Base-by-base conservation (phyloP, 1,140 invertebrate genomes). In the Drosophila hydei region DNA sequence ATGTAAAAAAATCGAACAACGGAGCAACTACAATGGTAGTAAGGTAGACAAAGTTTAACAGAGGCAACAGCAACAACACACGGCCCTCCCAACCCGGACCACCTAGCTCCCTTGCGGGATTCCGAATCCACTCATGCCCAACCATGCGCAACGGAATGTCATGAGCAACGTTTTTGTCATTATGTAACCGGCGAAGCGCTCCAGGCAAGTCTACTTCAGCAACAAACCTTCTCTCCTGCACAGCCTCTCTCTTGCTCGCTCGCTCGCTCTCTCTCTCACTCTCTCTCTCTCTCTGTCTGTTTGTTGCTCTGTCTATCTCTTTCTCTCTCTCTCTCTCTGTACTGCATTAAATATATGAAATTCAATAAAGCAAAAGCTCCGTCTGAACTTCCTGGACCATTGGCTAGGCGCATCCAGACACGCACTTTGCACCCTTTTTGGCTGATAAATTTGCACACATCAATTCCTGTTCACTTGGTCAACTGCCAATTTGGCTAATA, bases 1-100 rank as follows among this genome's bases (percentile, higher is more conserved):
- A 75, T 56, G 58, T 62, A 47, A 47, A 45, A 52, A 75, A 73
- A 84, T 77, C 56, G 60, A 81, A 81, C 73, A 68, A 77, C 67
- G 33, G 16, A 65, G 33, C 58, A 50, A 56, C 36, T 56, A 56
- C 58, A 73, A 21, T 47, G 40, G 43, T 52, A 63, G 56, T 47
- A 55, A 59, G 56, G 58, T 42, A 58, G 58, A 68, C 21, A 70
- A 23, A 27, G 14, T 6, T 23, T 12, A 50, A 50, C 42, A 45
- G 38, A 40, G n/a, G 21, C 3, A 38, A 40, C 18, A 47, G 21
- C 11, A 23, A 25, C 16, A 68, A 36, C 21, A 63, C 21, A 51
- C 45, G 8, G 8, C 63, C 47, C 9, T 3, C 9, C 27, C 9
- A 30, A 11, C 23, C 8, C 23, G 40, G 3, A 21, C 21, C 18